Conservation (phyloP, 1,140 invertebrate genomes). For the Pygmarrhopalites habei region DNA sequence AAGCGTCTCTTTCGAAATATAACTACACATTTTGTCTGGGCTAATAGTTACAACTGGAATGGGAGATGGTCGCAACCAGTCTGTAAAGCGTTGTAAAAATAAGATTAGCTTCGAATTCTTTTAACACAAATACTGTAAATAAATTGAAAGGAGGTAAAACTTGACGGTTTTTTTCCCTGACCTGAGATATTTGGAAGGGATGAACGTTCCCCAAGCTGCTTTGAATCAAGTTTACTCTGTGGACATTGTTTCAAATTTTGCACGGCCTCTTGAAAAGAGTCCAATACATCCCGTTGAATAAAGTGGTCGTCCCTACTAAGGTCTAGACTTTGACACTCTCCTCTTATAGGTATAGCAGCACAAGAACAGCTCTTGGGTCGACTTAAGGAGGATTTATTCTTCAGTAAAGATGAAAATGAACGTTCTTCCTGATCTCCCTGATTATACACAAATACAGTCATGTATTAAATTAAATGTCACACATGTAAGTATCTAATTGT, state of each 20-base stretch:
- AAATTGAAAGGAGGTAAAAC: no score
- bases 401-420: not conserved
- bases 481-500: no score
- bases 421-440: conserved; percentile 50
- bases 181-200: not conserved
- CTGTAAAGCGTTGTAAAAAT: no score
- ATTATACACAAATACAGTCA: no score
- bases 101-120: not conserved
- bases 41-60: conserved; percentile 14
- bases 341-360: conserved; percentile 24
- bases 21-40: conserved; percentile 1
- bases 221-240: not conserved
- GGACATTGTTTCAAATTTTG: conserved; percentile 27
- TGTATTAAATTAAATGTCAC: no score
- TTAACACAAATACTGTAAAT: no score
- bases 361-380: conserved; percentile 35
- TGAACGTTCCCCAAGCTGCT: not conserved
- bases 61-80: not conserved
- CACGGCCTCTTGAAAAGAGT: conserved; percentile 31
- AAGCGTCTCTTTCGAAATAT: conserved; percentile 18
- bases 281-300: conserved; percentile 30
- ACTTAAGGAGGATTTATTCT: conserved; percentile 14
- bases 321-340: not conserved
- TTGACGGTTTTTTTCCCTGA: no score
- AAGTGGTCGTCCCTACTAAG: conserved; percentile 12